Evolutionary conservation across 2,888 invertebrate genomes (phyloP).

Genomic region (Hyppa rectilinea): DNA sequence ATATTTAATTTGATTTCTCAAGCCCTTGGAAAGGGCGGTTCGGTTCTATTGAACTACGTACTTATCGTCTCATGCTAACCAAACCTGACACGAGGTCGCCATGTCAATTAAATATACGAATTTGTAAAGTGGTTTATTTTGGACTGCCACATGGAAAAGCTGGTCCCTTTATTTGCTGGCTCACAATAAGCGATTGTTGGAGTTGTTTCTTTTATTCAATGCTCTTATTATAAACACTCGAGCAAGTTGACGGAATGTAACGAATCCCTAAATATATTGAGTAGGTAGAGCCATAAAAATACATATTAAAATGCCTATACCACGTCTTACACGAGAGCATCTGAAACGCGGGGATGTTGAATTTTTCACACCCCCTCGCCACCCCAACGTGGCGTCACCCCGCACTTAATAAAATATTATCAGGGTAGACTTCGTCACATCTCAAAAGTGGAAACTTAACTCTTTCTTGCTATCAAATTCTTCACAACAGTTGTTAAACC

Average conservation of each 20-base stretch:
- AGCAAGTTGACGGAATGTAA: slow-evolving; percentile 61
- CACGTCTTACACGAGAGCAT: slow-evolving; percentile 73
- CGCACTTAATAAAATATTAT: slow-evolving; percentile 85
- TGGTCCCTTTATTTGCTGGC: neutral
- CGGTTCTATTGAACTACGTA: slow-evolving; percentile 12
- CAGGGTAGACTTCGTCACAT: slow-evolving; percentile 84
- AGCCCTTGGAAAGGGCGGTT: slow-evolving; percentile 1
- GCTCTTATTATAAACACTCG: slow-evolving; percentile 52
- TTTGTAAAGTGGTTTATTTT: neutral
- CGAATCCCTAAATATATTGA: slow-evolving; percentile 70
- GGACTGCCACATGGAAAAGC: neutral
- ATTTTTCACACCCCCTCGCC: slow-evolving; percentile 82
- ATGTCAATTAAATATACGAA: slow-evolving; percentile 7
- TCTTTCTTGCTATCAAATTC: slow-evolving; percentile 50
- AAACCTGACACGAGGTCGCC: slow-evolving; percentile 1
- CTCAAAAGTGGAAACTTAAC: slow-evolving; percentile 73
- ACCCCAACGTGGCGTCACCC: slow-evolving; percentile 67
- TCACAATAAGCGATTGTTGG: slow-evolving; percentile 19
- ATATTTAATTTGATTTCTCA: slow-evolving; percentile 10
- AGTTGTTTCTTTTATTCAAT: slow-evolving; percentile 54
- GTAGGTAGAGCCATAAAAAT: slow-evolving; percentile 74
- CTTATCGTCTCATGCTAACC: neutral
- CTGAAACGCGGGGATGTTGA: slow-evolving; percentile 75
- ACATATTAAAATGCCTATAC: slow-evolving; percentile 78
- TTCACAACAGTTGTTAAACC: slow-evolving; percentile 29